These are phyloP conservation scores for Psococerastis gibbosa DNA, from an alignment of 2,888 invertebrate species.

Conservation along the genomic window DNA sequence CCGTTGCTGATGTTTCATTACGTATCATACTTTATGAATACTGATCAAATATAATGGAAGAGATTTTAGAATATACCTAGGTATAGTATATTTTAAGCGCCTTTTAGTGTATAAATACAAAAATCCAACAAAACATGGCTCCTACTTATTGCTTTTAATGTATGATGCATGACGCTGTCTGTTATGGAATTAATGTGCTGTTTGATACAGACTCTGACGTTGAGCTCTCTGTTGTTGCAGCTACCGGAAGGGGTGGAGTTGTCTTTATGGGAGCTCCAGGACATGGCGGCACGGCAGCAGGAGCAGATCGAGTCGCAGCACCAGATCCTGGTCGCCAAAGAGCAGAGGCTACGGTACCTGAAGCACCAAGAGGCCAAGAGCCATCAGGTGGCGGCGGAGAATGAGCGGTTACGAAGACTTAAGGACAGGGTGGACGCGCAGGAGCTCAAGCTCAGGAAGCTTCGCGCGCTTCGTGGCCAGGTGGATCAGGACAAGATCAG, in stretches of 20 bases:
- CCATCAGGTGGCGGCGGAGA: conserved; percentile 63
- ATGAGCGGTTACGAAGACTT: conserved; percentile 67
- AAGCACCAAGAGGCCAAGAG: conserved; percentile 79
- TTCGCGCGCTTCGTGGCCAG: conserved; percentile 82
- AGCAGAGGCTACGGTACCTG: conserved; percentile 81
- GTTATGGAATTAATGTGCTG: too few relatives aligned
- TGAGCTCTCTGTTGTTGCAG: conserved; percentile 32
- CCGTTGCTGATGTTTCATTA: too few relatives aligned
- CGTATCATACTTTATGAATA: too few relatives aligned
- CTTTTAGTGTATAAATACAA: too few relatives aligned
- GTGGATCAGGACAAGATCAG: conserved; percentile 83
- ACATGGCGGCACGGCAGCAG: conserved; percentile 94
- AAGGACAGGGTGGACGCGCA: conserved; percentile 87
- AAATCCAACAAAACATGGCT: too few relatives aligned
- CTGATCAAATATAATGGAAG: too few relatives aligned
- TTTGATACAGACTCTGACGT: too few relatives aligned
- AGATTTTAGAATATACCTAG: too few relatives aligned
- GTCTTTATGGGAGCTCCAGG: conserved; percentile 89
- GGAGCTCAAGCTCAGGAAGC: conserved; percentile 79
- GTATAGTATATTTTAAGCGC: too few relatives aligned
- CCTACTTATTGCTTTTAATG: too few relatives aligned
- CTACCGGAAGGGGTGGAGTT: conserved; percentile 82
- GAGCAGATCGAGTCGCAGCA: conserved; percentile 95
- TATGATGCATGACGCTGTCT: too few relatives aligned
- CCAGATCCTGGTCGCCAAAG: conserved; percentile 75